Evolutionary conservation across 1,140 invertebrate species (phyloP), one percentile per base, ranked within the genome.

Genomic region (Dysdera silvatica): DNA sequence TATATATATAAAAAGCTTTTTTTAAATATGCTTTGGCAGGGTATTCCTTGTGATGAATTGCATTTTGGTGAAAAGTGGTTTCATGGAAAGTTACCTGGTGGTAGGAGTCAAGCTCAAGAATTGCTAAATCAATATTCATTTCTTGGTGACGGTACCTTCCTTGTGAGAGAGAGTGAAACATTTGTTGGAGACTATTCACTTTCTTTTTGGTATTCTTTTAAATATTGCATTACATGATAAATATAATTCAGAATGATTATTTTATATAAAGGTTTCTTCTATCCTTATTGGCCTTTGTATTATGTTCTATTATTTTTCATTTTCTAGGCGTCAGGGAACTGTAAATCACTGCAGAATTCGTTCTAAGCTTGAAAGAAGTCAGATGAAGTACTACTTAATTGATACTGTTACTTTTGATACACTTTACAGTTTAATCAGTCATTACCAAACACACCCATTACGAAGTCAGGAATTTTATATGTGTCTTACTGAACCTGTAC

Each of bases 21-120:
- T n/a, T n/a, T n/a, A n/a, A n/a, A n/a, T n/a, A n/a, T n/a, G n/a
- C n/a, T n/a, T n/a, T n/a, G n/a, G n/a, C 61, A 74, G 72, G 72
- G 69, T 47, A 61, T 73, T 40, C 69, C 74, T 14, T 73, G 74
- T 58, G 86, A 95, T 74, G 93, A 97, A 73, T 76, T 96, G 49
- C 94, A 98, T 78, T 95, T 91, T 74, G 86, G 87, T 64, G 94
- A 97, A 77, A 88, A 88, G 73, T 98, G 95, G 94, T 98, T 95
- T 73, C 94, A 97, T 28, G 89, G 90, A 0, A 86, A 87, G 74
- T 73, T 96, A 20, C 81, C 85, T 48, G 87, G 83, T 65, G 88
- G 88, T 2, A 76, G 90, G 33, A 81, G 81, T 51, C 83, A 87
- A 70, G 89, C 89, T 12, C 86, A 88, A 73, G 82, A 85, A 58